Percentiles rank a stretch among this genome's conserved stretches.
These are phyloP conservation scores for Pyrocoelia pectoralis DNA, from an alignment of 2,888 invertebrate genomes.

Conservation along the genomic window DNA sequence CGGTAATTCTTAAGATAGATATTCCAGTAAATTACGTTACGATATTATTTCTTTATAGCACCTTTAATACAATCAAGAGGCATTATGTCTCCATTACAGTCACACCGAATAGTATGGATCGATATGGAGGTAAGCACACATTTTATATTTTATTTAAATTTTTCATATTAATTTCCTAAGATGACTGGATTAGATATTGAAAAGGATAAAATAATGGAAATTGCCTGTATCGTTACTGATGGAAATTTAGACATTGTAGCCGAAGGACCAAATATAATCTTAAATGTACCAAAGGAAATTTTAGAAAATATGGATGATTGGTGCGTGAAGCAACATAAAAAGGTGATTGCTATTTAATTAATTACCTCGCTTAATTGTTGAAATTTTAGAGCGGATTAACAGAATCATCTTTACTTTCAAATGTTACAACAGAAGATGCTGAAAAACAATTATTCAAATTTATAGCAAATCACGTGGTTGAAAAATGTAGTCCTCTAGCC, in stretches of 20 bases:
- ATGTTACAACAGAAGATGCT: conserved; percentile 70
- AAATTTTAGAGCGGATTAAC: conserved; percentile 79
- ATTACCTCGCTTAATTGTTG: neutral
- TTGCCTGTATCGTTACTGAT: conserved; percentile 90
- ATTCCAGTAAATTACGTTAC: too few species aligned
- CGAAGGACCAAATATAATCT: conserved; percentile 76
- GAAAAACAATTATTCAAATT: conserved; percentile 78
- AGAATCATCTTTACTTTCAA: conserved; percentile 74
- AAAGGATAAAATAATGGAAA: conserved; percentile 84
- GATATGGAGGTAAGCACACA: conserved; percentile 71
- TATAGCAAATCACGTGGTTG: conserved; percentile 66
- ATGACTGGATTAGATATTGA: conserved; percentile 90
- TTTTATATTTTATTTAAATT: conserved; percentile 12
- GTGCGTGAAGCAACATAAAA: conserved; percentile 81
- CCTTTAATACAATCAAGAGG: too few species aligned
- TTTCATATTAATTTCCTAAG: conserved; percentile 55
- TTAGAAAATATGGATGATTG: conserved; percentile 84
- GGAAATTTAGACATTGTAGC: conserved; percentile 77
- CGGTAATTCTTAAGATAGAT: too few species aligned
- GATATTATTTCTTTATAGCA: too few species aligned
- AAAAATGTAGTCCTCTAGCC: conserved; percentile 76
- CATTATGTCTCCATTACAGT: too few species aligned
- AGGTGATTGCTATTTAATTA: conserved; percentile 63
- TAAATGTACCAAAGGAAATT: conserved; percentile 78
- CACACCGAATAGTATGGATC: conserved; percentile 71